Evolutionary conservation across 2,113 vertebrate species (phyloP).

Genomic region (Choloepus hoffmanni): DNA sequence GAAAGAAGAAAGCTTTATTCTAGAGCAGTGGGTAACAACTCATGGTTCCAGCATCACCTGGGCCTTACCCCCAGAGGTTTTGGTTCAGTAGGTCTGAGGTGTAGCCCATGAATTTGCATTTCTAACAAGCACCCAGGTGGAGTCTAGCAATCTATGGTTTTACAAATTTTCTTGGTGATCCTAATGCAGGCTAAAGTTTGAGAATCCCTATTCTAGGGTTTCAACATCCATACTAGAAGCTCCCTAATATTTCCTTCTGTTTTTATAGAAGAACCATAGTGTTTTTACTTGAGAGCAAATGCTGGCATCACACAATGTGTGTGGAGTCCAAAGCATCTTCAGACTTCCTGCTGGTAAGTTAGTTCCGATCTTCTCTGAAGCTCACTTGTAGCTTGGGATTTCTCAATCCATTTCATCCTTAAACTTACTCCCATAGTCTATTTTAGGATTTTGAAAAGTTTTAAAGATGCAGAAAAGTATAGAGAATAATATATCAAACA

Average conservation of each 20-base stretch:
- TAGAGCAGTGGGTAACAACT: background rate
- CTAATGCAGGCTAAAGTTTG: background rate
- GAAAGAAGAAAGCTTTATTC: background rate
- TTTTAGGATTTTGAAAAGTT: background rate
- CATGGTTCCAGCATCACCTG: background rate
- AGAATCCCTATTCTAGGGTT: background rate
- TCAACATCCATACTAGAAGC: background rate
- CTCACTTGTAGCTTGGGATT: background rate
- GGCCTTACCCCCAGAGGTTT: background rate
- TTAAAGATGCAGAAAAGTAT: background rate
- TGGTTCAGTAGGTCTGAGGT: background rate
- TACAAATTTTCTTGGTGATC: background rate
- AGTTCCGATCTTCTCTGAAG: background rate
- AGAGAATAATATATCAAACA: background rate
- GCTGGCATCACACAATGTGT: background rate
- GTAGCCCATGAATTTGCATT: background rate
- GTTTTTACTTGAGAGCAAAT: slow-evolving; percentile 30
- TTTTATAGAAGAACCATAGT: background rate
- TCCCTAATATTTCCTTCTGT: background rate
- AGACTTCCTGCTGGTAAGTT: background rate
- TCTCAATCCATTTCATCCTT: background rate
- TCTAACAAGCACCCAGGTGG: background rate
- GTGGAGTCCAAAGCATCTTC: background rate
- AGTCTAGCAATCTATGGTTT: background rate
- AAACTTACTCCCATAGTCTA: background rate